Conservation (phyloP, 1,140 invertebrate genomes). For the Rhyzopertha dominica region DNA sequence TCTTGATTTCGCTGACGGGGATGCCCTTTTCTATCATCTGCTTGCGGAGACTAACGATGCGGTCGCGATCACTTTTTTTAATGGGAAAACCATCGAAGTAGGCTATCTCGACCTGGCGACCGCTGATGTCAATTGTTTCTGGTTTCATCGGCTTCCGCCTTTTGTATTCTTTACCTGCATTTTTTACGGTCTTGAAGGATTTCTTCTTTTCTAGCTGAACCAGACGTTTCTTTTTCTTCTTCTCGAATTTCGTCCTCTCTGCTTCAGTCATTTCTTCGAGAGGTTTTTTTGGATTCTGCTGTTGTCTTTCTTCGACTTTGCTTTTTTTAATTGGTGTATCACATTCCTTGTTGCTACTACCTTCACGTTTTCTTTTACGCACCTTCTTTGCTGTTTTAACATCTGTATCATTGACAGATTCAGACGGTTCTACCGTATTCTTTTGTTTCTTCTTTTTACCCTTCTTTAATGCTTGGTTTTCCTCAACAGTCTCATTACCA, state of each 20-base stretch:
- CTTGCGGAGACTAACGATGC: slow-evolving; percentile 56
- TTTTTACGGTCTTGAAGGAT: slow-evolving; percentile 17
- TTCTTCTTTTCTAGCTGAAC: slow-evolving; percentile 30
- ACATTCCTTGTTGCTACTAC: slow-evolving; percentile 22
- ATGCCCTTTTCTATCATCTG: slow-evolving; percentile 65
- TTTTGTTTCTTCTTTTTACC: slow-evolving; percentile 8
- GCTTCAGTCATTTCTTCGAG: slow-evolving; percentile 20
- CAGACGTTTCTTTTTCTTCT: slow-evolving; percentile 22
- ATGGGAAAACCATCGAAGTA: slow-evolving; percentile 66
- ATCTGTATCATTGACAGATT: slow-evolving; percentile 17
- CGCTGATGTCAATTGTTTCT: slow-evolving; percentile 57
- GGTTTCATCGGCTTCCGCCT: slow-evolving; percentile 43
- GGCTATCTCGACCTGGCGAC: slow-evolving; percentile 56
- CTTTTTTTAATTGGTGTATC: too few relatives aligned
- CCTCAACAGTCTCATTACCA: neutral
- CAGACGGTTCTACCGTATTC: slow-evolving; percentile 10
- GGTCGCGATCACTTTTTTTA: slow-evolving; percentile 64
- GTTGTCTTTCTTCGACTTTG: too few relatives aligned
- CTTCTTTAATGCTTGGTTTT: slow-evolving; percentile 1
- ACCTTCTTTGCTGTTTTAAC: slow-evolving; percentile 26
- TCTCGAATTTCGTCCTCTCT: slow-evolving; percentile 25
- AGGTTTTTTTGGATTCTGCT: slow-evolving; percentile 21
- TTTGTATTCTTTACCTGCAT: slow-evolving; percentile 19
- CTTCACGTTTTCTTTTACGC: slow-evolving; percentile 21
- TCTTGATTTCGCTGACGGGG: slow-evolving; percentile 59